Evolutionary conservation across 2,797 vertebrate genomes (phyloP).

Genomic region (Podargus strigoides): DNA sequence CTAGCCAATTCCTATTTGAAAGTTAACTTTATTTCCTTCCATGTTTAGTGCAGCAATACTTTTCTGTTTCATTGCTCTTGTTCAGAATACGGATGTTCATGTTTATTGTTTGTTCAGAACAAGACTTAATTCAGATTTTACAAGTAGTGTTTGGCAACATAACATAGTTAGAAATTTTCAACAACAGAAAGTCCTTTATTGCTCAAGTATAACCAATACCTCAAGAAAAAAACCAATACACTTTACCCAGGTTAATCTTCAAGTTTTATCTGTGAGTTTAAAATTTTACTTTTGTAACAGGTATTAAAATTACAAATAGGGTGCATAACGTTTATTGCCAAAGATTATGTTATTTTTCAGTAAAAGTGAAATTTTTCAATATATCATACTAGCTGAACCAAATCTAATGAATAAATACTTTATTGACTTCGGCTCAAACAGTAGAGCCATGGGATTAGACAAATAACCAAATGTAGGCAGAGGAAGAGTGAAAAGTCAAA

Average conservation of each 20-base stretch:
- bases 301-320: neutral
- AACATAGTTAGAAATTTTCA: neutral
- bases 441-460: neutral
- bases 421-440: slow-evolving; percentile 35
- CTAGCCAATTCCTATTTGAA: no score
- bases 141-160: neutral
- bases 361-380: slow-evolving; percentile 22
- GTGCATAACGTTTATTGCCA: neutral
- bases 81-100: neutral
- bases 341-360: slow-evolving; percentile 43
- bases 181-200: neutral
- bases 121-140: neutral
- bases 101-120: neutral
- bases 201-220: neutral
- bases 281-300: neutral
- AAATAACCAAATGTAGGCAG: slow-evolving; percentile 47
- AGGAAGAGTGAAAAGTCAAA: slow-evolving; percentile 59
- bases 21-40: neutral
- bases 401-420: slow-evolving; percentile 50
- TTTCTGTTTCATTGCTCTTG: neutral
- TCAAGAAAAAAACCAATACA: neutral
- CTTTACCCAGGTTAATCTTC: neutral
- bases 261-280: neutral
- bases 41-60: neutral
- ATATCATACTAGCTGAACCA: neutral